These are phyloP conservation scores for Episyrphus balteatus DNA, from an alignment of 1,140 invertebrate genomes.

Conservation along the genomic window DNA sequence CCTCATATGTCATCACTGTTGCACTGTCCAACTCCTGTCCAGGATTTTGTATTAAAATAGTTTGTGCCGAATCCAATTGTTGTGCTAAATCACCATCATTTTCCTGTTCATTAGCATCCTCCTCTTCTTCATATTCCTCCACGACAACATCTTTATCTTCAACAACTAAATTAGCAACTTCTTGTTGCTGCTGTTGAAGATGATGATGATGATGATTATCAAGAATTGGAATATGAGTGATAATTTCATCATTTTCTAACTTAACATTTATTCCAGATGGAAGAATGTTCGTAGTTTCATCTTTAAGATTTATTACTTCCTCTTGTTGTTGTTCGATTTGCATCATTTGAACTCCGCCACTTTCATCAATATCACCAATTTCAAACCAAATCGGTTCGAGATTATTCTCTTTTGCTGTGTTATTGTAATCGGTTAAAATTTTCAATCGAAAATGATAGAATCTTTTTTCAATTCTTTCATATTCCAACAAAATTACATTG, in stretches of 20 bases:
- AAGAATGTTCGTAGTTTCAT: no score
- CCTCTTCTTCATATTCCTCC: slow-evolving; percentile 1
- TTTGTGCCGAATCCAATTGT: no score
- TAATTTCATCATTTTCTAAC: background rate
- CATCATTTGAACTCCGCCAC: background rate
- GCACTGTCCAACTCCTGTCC: no score
- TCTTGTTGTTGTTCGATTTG: no score
- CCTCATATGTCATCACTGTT: no score
- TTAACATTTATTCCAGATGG: no score
- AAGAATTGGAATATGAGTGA: background rate
- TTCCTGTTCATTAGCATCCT: background rate
- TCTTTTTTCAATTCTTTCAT: slow-evolving; percentile 5
- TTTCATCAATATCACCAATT: background rate
- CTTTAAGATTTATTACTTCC: no score
- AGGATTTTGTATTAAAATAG: no score
- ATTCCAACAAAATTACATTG: slow-evolving; percentile 6
- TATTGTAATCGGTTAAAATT: slow-evolving; percentile 3
- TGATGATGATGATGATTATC: no score
- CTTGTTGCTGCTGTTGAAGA: no score
- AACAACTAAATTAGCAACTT: background rate
- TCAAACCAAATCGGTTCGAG: slow-evolving; percentile 4
- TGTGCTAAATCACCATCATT: no score
- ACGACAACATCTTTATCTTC: slow-evolving; percentile 9
- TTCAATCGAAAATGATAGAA: background rate
- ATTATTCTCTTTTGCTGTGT: slow-evolving; percentile 2